phyloP scores from a whole-genome alignment of 2,113 vertebrate genomes.

The Sinosuthora webbiana region DNA sequence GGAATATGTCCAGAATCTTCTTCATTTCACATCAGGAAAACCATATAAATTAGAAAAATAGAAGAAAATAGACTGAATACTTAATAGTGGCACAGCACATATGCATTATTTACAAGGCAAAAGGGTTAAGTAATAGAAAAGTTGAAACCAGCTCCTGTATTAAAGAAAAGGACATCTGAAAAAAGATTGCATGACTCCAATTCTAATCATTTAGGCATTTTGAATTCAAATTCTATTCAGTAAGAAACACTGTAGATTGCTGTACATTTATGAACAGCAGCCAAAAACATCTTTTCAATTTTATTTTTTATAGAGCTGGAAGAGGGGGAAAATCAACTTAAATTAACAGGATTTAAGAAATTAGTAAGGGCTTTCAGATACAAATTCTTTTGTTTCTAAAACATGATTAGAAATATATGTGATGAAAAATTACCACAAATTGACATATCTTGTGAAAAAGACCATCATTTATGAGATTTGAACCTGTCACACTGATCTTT shows the following conservation, averaged over 20 bases:
- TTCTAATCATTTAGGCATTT: neutral
- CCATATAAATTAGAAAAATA: constrained; percentile 1
- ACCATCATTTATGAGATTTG: neutral
- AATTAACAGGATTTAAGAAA: neutral
- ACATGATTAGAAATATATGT: neutral
- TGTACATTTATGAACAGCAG: neutral
- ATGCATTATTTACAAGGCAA: constrained; percentile 49
- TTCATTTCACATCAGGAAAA: constrained; percentile 2
- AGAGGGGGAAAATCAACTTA: neutral
- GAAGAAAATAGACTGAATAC: constrained; percentile 19
- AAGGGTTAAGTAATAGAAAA: neutral
- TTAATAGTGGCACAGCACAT: neutral
- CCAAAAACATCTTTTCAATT: neutral
- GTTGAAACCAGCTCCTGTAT: neutral
- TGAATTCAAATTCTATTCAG: neutral
- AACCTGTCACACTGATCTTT: rapidly evolving
- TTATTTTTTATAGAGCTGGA: neutral
- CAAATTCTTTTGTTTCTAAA: neutral
- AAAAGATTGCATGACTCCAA: neutral
- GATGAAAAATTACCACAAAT: neutral
- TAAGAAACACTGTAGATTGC: neutral
- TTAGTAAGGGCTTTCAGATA: neutral
- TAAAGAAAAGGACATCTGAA: neutral
- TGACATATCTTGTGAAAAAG: neutral
- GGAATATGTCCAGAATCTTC: constrained; percentile 6